Base-by-base conservation (phyloP, 2,888 invertebrate genomes). In the Lasiommata megera region DNA sequence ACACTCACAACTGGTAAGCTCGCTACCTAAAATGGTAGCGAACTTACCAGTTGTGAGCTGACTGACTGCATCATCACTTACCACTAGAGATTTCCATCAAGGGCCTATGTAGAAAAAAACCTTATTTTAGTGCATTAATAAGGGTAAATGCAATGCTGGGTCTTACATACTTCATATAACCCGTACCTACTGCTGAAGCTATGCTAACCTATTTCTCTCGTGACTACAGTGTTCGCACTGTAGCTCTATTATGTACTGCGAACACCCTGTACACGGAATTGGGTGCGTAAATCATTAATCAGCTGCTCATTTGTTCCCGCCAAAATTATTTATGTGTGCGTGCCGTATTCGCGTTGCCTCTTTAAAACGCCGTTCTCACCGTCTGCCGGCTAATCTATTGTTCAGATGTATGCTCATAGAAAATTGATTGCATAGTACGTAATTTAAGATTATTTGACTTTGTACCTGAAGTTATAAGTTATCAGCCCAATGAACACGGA, bases 201-300 rank as follows among this genome's bases (percentile, higher is more conserved):
- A 29, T 47, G 17, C 34, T n/a, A 36, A 36, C 38, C 11, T 16
- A 38, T 9, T 28, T 14, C 29, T 28, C 17, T 43, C 28, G 23
- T 23, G 23, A 3, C 23, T 23, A 23, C 48, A 37, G 50, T 46
- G 58, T 58, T 18, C 52, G 53, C 46, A 58, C 51, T 54, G 51
- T 47, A 55, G 38, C 46, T 59, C 38, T 53, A 54, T 59, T 53
- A 55, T 52, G 56, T 53, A 56, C 61, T 63, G 58, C 59, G 64
- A 71, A 69, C 67, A 70, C 72, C 66, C 72, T 74, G 79, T 79
- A 77, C 82, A 79, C 77, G 77, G 81, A 81, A 84, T 86, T 83
- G 85, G 77, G 80, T 76, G 69, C 82, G 79, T 88, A 85, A 88
- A 89, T 88, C 87, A 88, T 88, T 88, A 88, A 88, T 89, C 88